Evolutionary conservation across 92 coral and sea anemone species (phyloP).

Genomic region (Phenganax marumi): DNA sequence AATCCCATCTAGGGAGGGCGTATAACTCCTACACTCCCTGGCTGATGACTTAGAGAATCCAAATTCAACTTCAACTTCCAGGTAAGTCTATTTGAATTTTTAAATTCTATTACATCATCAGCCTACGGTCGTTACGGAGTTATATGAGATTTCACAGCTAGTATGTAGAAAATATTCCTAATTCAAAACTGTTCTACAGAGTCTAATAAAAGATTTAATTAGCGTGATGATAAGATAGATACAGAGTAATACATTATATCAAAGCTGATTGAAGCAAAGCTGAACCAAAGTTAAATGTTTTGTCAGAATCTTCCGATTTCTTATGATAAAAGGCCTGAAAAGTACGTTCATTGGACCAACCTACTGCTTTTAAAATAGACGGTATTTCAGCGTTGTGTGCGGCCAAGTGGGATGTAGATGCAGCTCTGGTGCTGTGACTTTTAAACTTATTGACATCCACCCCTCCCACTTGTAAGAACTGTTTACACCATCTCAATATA

Average conservation of each 20-base stretch:
- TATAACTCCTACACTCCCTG: too few relatives aligned
- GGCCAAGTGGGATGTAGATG: conserved; percentile 34
- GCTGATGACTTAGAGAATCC: too few relatives aligned
- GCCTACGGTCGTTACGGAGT: too few relatives aligned
- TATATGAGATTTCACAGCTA: background rate
- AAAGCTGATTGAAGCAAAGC: background rate
- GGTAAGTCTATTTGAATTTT: too few relatives aligned
- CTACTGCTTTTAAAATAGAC: conserved; percentile 46
- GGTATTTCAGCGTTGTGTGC: conserved; percentile 26
- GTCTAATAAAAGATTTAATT: too few relatives aligned
- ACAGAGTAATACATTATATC: background rate
- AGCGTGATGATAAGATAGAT: background rate
- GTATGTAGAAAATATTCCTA: background rate
- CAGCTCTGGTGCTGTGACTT: conserved; percentile 51
- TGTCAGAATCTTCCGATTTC: background rate
- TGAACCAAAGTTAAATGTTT: background rate
- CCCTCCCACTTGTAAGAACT: conserved; percentile 30
- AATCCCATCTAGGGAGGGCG: too few relatives aligned
- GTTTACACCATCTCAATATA: conserved; percentile 43
- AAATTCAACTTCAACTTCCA: too few relatives aligned
- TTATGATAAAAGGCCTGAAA: conserved; percentile 48
- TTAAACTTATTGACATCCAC: conserved; percentile 39
- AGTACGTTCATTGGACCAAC: conserved; percentile 57
- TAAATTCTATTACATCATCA: too few relatives aligned
- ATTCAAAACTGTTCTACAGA: too few relatives aligned